Percentiles rank a stretch among this genome's conserved stretches.
phyloP scores from a whole-genome alignment of 2,888 invertebrate species.

The Desoria tigrina region DNA sequence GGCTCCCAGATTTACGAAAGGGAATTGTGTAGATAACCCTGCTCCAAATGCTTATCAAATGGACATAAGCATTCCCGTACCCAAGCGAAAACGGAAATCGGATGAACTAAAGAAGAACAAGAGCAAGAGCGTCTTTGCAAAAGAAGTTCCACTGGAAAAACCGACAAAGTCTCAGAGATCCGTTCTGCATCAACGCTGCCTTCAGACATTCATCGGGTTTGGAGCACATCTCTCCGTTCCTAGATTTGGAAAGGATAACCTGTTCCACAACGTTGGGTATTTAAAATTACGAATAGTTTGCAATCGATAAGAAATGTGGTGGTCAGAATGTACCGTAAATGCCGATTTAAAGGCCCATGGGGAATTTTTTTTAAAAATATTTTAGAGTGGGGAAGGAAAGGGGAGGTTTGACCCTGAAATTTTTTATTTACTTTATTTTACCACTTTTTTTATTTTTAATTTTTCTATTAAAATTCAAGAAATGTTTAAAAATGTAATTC shows the following conservation, averaged over 20 bases:
- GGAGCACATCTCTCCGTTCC: slow-evolving; percentile 1
- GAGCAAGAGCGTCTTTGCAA: no score
- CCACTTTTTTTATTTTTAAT: no score
- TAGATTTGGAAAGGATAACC: slow-evolving; percentile 20
- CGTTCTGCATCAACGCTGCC: no score
- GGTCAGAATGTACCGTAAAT: no score
- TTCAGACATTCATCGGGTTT: slow-evolving; percentile 30
- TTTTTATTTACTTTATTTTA: no score
- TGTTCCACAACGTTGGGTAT: slow-evolving; percentile 28
- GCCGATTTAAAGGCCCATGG: no score
- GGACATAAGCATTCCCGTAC: not conserved
- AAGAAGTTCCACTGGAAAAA: no score
- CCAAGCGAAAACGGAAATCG: not conserved
- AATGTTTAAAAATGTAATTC: not conserved
- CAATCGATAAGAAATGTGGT: no score
- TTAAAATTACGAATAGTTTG: not conserved
- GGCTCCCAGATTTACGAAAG: slow-evolving; percentile 17
- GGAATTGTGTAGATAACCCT: slow-evolving; percentile 3
- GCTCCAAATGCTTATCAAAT: slow-evolving; percentile 27
- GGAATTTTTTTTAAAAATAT: no score
- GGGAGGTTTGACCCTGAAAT: no score
- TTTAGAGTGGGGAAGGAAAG: no score
- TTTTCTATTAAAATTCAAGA: not conserved
- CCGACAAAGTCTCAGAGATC: no score
- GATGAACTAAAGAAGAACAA: not conserved